Evolutionary conservation across 2,113 vertebrate genomes (phyloP), one percentile per base, ranked within the genome.

Genomic region (Eubucco bourcierii): DNA sequence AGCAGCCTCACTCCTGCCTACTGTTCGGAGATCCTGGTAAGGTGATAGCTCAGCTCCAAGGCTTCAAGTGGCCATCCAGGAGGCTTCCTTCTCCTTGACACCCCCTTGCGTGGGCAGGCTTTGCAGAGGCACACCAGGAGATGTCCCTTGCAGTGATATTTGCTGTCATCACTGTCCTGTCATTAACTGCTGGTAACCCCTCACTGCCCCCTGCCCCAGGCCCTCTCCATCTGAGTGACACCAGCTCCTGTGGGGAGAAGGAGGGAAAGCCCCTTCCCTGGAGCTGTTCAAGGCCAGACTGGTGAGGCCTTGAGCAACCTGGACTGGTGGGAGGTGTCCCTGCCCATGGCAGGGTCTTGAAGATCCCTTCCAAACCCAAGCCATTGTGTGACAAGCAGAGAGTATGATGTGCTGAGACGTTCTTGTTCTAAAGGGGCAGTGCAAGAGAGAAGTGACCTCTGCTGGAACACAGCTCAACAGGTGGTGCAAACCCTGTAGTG

Each of bases 11-110:
- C 46, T 88, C 33, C 86, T 67, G 87, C 79, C 25, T 95, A 61
- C 65, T 74, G 90, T 88, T 91, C 94, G 72, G 83, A 90, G 61
- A 58, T 80, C 79, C 72, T 76, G 56, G 52, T 58, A 59, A 47
- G 89, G 82, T 81, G 72, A 63, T 76, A 79, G 56, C 28, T 78
- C 37, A 33, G 59, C 0, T 6, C 9, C 58, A 72, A 72, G 61
- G 37, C 68, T 95, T 80, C 83, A 88, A 94, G 47, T 53, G 65
- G 67, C 70, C 31, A 64, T 64, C 68, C 52, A 91, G 52, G 58
- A 91, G 76, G 88, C 56, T 71, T 88, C 33, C 14, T 90, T 64
- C 28, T 58, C 39, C 10, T 39, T 39, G 37, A 39, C 37, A 11
- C 37, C 37, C 37, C 37, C 78, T 61, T 81, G 50, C 4, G 83